phyloP scores from a whole-genome alignment of 2,113 vertebrate genomes.

The Pseudorectes ferrugineus region DNA sequence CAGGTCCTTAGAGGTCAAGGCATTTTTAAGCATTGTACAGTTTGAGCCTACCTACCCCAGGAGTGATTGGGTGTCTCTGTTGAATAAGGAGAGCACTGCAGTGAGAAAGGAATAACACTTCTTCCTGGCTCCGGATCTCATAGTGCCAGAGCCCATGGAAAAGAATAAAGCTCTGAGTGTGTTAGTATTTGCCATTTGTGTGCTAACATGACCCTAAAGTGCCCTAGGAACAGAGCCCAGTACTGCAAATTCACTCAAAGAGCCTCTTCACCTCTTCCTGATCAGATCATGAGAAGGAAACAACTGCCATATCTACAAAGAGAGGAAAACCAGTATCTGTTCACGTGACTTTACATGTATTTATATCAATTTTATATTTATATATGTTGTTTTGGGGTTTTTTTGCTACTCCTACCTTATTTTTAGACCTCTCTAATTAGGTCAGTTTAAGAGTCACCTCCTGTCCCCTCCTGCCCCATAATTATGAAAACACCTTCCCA shows the following conservation, averaged over 20 bases:
- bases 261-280: conserved; percentile 28
- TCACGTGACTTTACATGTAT: not conserved
- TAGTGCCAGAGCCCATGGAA: not conserved
- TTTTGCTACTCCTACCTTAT: conserved; percentile 33
- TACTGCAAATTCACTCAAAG: conserved; percentile 31
- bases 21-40: not conserved
- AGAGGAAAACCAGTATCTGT: not conserved
- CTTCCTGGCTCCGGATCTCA: not conserved
- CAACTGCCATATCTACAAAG: not conserved
- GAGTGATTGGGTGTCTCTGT: not conserved
- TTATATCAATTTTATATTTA: not conserved
- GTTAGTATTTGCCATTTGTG: conserved; percentile 27
- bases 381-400: not conserved
- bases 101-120: not conserved
- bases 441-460: conserved; percentile 27
- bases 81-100: not conserved
- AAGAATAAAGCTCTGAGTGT: conserved; percentile 20
- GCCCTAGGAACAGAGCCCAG: conserved; percentile 33
- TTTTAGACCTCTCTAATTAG: conserved; percentile 50
- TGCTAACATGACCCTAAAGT: conserved; percentile 34
- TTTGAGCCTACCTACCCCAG: not conserved
- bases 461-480: not conserved
- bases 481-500: conserved; percentile 33
- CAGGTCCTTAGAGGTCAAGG: not conserved
- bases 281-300: conserved; percentile 6